Base-by-base conservation (phyloP, 1,140 invertebrate species). In the Sycophaga agraensis region DNA sequence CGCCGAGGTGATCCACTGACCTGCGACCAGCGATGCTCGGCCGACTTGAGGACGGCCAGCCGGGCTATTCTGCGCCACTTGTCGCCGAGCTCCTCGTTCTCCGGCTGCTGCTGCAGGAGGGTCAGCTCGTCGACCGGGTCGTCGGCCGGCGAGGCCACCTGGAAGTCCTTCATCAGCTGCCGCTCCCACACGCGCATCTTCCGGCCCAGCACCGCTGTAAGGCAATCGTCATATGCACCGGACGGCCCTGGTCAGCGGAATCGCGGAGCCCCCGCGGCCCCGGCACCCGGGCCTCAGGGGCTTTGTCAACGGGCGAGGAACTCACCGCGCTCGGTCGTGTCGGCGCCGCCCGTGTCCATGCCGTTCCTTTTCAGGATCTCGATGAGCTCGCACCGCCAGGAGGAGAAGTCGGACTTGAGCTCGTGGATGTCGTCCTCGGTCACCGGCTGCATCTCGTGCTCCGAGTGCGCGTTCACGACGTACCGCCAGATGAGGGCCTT, bases 371-470 rank as follows among this genome's bases (percentile, higher is more conserved):
- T 84, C 26, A 96, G 86, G 16, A 96, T 88, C 68, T 96, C 92
- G 0, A 96, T 79, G 60, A 96, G 83, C 75, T 96, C 92, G 71
- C 89, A 92, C 66, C 89, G 84, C 80, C 92, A 86, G 0, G 89
- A 83, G 0, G 89, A 90, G 16, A 96, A 89, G 67, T 96, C 93
- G 70, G 90, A 88, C 74, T 96, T 97, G 1, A 97, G 85, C 80
- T 97, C 94, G 67, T 94, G 95, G 46, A 97, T 85, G 68, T 96
- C 91, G 68, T 97, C 94, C 74, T 96, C 93, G 14, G 92, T 94
- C 0, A 96, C 91, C 0, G 86, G 82, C 66, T 87, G 86, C 66
- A 90, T 85, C 65, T 92, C 90, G 64, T 85, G 84, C 69, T 89
- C 87, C 40, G 88, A 81, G 68, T 93, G 91, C 80, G 89, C 87